These are phyloP conservation scores for Rhizoglyphus robini DNA, from an alignment of 1,140 invertebrate species.

Conservation along the genomic window DNA sequence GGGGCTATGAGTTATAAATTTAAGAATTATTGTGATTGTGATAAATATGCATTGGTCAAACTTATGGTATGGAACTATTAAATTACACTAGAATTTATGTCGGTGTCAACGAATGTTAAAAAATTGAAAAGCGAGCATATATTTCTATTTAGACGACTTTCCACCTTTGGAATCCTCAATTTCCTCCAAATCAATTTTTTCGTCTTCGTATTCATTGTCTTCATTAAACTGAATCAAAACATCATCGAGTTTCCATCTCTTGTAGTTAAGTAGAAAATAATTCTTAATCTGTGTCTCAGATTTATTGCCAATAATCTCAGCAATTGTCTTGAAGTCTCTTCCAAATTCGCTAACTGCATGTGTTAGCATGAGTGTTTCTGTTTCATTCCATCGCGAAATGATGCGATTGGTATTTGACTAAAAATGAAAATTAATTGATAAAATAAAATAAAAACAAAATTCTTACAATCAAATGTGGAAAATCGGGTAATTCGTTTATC, in stretches of 20 bases:
- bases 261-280: conserved; percentile 78
- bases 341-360: conserved; percentile 84
- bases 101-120: too few relatives aligned
- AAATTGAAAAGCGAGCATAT: too few relatives aligned
- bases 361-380: conserved; percentile 76
- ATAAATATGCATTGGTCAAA: background rate
- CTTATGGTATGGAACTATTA: too few relatives aligned
- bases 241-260: conserved; percentile 54
- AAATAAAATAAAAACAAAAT: conserved; percentile 3
- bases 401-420: conserved; percentile 44
- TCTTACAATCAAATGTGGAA: background rate
- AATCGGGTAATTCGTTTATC: background rate
- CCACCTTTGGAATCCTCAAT: background rate
- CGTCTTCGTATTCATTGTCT: conserved; percentile 69
- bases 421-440: conserved; percentile 21
- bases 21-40: background rate
- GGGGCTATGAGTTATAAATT: too few relatives aligned
- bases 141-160: background rate
- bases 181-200: conserved; percentile 31
- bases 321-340: conserved; percentile 87
- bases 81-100: too few relatives aligned
- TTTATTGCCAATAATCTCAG: conserved; percentile 87
- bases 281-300: conserved; percentile 76
- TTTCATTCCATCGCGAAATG: conserved; percentile 78
- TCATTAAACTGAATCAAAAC: conserved; percentile 39